Evolutionary conservation across 1,140 invertebrate genomes (phyloP).

Genomic region (Sitodiplosis mosellana): DNA sequence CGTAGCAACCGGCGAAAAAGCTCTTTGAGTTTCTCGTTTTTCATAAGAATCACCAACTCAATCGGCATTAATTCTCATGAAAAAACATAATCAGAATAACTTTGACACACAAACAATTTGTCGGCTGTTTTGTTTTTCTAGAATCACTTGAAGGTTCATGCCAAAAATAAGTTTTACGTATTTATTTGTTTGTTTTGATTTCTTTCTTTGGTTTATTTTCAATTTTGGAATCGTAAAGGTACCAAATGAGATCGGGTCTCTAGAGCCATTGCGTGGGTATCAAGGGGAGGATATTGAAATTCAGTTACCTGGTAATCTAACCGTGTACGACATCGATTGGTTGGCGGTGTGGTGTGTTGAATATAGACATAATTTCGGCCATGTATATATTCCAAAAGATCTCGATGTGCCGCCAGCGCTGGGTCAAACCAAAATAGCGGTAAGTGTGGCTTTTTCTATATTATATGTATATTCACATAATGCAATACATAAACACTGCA

Average conservation of each 20-base stretch:
- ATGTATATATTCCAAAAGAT: constrained; percentile 72
- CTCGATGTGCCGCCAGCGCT: constrained; percentile 75
- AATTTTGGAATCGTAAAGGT: constrained; percentile 31
- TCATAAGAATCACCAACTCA: too few species aligned
- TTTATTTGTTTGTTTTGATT: not conserved
- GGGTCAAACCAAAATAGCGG: constrained; percentile 74
- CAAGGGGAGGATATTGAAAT: constrained; percentile 82
- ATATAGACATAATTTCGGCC: constrained; percentile 76
- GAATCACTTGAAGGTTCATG: too few species aligned
- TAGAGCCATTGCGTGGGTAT: constrained; percentile 60
- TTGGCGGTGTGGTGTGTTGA: constrained; percentile 75
- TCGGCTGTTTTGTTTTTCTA: too few species aligned
- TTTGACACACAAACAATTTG: too few species aligned
- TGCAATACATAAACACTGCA: not conserved
- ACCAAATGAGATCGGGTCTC: constrained; percentile 69
- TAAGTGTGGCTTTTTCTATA: constrained; percentile 30
- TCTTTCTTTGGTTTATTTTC: not conserved
- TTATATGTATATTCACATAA: constrained; percentile 1
- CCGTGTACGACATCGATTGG: constrained; percentile 84
- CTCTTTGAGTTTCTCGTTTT: too few species aligned
- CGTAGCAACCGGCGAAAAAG: too few species aligned
- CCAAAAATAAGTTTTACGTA: too few species aligned
- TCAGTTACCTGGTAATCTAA: constrained; percentile 63
- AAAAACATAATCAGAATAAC: too few species aligned
- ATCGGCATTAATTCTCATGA: too few species aligned